Base-by-base conservation (phyloP, 2,113 vertebrate genomes). In the Nansenia antarctica region DNA sequence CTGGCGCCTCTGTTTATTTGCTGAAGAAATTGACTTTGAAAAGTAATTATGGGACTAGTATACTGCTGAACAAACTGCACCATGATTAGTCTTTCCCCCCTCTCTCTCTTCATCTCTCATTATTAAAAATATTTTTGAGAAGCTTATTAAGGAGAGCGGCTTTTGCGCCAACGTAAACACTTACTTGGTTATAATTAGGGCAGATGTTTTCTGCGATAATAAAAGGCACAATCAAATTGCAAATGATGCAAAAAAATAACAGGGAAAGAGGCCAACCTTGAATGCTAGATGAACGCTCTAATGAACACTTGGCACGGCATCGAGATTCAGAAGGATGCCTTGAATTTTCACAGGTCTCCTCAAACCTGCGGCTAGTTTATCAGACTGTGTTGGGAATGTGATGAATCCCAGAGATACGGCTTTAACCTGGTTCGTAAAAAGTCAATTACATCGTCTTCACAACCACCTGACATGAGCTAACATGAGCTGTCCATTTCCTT, bases 271-370 rank as follows among this genome's bases (percentile, higher is more conserved):
- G 67, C 62, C 66, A 66, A 73, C 61, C 63, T 73, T 22, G 49
- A 24, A 83, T 42, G 52, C n/a, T n/a, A 53, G 77, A 78, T 67
- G 29, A 65, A 70, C 35, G 61, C 35, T 76, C 62, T 74, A 82
- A 81, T 70, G 69, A 83, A 67, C 11, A 29, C 30, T 72, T 55
- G 60, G 57, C 62, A 54, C 47, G 42, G 32, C 9, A 2, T 47
- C 31, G 61, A 42, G 26, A 64, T 65, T 54, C 52, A 35, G 65
- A 78, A 58, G 37, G 32, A 65, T 62, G 65, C 60, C n/a, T 67
- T 52, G 64, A 74, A 79, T 78, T 65, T 49, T 69, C 75, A 76
- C 32, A 37, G 8, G 31, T 59, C 30, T 15, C 27, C 59, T 62
- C 14, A 57, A 54, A 18, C 22, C 45, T 32, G 18, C 12, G 39